Percentiles rank a stretch among this genome's conserved stretches.
phyloP scores from a whole-genome alignment of 2,113 vertebrate species.

The Chionodraco myersi region DNA sequence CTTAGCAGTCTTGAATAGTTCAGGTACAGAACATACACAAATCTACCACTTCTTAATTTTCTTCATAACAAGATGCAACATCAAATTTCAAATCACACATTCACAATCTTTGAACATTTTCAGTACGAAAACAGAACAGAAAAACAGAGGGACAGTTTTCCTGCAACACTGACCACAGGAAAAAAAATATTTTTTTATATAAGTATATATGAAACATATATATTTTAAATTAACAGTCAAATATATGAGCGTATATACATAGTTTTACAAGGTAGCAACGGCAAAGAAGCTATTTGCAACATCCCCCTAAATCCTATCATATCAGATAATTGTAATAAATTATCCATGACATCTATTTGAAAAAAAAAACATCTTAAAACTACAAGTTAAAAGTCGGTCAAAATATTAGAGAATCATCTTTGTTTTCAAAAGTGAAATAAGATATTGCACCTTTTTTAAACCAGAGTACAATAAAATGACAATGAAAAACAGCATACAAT shows the following conservation, averaged over 20 bases:
- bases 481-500: constrained; percentile 86
- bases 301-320: constrained; percentile 78
- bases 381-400: constrained; percentile 86
- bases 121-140: constrained; percentile 85
- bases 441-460: constrained; percentile 88
- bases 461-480: constrained; percentile 88
- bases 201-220: constrained; percentile 81
- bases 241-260: constrained; percentile 87
- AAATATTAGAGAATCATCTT: constrained; percentile 87
- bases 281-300: constrained; percentile 84
- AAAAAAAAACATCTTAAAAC: constrained; percentile 80
- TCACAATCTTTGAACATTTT: constrained; percentile 86
- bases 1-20: constrained; percentile 88
- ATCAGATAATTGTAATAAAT: constrained; percentile 85
- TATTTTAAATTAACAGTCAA: constrained; percentile 88
- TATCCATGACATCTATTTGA: constrained; percentile 83
- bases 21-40: constrained; percentile 81
- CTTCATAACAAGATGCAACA: constrained; percentile 88
- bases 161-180: constrained; percentile 79
- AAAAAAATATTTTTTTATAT: constrained; percentile 66
- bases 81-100: constrained; percentile 89
- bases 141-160: constrained; percentile 82
- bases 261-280: constrained; percentile 88
- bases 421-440: constrained; percentile 88
- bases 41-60: constrained; percentile 78